Evolutionary conservation across 2,113 vertebrate species (phyloP).

Genomic region (Ondatra zibethicus): DNA sequence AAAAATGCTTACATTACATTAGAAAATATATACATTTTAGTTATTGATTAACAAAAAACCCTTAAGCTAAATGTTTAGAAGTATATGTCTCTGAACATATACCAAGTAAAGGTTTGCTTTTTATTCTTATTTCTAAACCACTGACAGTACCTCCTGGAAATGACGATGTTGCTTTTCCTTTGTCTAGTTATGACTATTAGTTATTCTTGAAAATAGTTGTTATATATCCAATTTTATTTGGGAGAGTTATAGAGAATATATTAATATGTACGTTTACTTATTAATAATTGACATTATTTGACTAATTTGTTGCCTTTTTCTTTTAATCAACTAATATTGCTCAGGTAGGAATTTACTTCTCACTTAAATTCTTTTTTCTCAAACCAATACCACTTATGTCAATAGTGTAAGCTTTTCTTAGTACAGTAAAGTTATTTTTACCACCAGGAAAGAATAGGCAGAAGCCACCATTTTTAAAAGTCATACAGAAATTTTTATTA

Average conservation of each 20-base stretch:
- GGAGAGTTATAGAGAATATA: constrained; percentile 12
- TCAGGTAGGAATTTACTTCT: constrained; percentile 54
- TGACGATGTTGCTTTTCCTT: constrained; percentile 45
- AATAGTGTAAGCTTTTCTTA: constrained; percentile 12
- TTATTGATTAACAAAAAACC: constrained; percentile 24
- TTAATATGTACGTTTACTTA: constrained; percentile 7
- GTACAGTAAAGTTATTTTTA: constrained; percentile 24
- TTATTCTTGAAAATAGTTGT: constrained; percentile 24
- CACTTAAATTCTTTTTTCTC: background rate
- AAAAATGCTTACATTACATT: constrained; percentile 26
- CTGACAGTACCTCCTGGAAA: background rate
- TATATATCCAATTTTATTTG: constrained; percentile 58
- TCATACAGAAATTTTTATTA: constrained; percentile 42
- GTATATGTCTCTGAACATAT: background rate
- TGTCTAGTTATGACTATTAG: constrained; percentile 55
- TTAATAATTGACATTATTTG: constrained; percentile 53
- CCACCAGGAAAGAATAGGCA: background rate
- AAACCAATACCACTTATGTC: constrained; percentile 32
- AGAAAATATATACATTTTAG: constrained; percentile 8
- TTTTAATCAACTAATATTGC: constrained; percentile 33
- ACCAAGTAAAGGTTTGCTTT: constrained; percentile 32
- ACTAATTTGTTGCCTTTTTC: constrained; percentile 16
- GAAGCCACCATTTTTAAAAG: constrained; percentile 15
- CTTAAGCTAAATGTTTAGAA: constrained; percentile 27
- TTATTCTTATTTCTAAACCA: constrained; percentile 48